A percentile compares a stretch with the other conserved stretches of the same genome.
phyloP scores from a whole-genome alignment of 2,797 vertebrate species.

The Sebastolobus altivelis region DNA sequence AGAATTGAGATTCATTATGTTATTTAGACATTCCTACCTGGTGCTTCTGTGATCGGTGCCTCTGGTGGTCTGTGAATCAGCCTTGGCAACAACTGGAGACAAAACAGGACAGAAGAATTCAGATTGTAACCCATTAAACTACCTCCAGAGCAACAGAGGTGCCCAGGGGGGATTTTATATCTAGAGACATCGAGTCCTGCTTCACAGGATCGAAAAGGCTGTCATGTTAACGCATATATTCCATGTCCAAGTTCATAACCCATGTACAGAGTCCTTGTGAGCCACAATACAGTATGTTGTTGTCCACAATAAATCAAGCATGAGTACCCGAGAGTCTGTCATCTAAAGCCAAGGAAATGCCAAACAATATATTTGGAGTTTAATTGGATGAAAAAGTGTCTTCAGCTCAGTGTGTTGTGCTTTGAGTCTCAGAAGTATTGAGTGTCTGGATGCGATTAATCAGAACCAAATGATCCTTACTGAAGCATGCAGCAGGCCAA shows the following conservation, averaged over 20 bases:
- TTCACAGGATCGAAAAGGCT: slow-evolving; percentile 50
- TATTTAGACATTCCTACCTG: slow-evolving; percentile 3
- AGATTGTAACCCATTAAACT: slow-evolving; percentile 58
- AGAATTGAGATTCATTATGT: neutral
- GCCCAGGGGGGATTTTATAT: slow-evolving; percentile 56
- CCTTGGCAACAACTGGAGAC: slow-evolving; percentile 14
- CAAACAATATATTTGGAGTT: slow-evolving; percentile 58
- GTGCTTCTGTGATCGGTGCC: slow-evolving; percentile 7
- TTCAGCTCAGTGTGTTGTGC: slow-evolving; percentile 43
- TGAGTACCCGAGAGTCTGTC: slow-evolving; percentile 59
- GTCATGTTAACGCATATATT: slow-evolving; percentile 52
- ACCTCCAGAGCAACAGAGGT: slow-evolving; percentile 29
- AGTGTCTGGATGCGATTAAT: slow-evolving; percentile 60
- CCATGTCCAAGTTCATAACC: slow-evolving; percentile 38
- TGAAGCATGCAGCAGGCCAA: slow-evolving; percentile 21
- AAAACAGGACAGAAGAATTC: slow-evolving; percentile 39
- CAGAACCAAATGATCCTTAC: slow-evolving; percentile 50
- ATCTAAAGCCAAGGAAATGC: slow-evolving; percentile 57
- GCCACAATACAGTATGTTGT: slow-evolving; percentile 33
- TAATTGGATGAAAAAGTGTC: slow-evolving; percentile 71
- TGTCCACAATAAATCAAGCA: slow-evolving; percentile 67
- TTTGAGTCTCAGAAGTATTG: slow-evolving; percentile 42
- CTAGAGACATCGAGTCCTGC: slow-evolving; percentile 44
- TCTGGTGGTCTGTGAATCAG: slow-evolving; percentile 22
- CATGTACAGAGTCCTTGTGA: slow-evolving; percentile 30